Base-by-base conservation (phyloP, 2,797 vertebrate species). In the Chrysocyon brachyurus region DNA sequence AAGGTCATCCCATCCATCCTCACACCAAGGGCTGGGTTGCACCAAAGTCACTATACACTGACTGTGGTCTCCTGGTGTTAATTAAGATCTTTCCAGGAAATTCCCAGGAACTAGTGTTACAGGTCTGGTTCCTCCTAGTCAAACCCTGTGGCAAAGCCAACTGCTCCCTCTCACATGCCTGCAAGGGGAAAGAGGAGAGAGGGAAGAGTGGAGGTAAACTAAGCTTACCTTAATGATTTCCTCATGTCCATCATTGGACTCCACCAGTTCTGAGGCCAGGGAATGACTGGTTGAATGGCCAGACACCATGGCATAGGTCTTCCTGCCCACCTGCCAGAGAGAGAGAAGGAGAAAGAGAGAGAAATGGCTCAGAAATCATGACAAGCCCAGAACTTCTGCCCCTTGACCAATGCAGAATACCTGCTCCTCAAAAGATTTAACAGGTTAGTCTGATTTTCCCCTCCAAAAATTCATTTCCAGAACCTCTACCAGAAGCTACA, bases 211-310 rank as follows among this genome's bases (percentile, higher is more conserved):
- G 19, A 24, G 7, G 49, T 5, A 21, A 11, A 26, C 12, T 5
- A 2, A 59, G 2, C 31, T 94, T 94, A 99, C 99, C 99, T 99
- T 99, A 96, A 99, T 99, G 93, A 99, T 99, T 94, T 99, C 99
- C 83, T 99, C 99, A 0, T 99, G 99, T 5, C 99, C 99, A 0
- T 99, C 99, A 0, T 97, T 98, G 40, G 99, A 99, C 87, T 99
- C 99, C 97, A 99, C 95, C 12, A 99, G 98, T 49, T 99, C 99
- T 0, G 99, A 99, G 77, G 98, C 99, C 97, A 99, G 87, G 14
- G 98, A 91, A 26, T 98, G 98, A 52, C 99, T 98, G 3, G 95
- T 93, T 1, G 99, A 98, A 79, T 98, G 99, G 68, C 98, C 97
- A 33, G 99, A 98, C 92, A 99, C 99, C 98, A 99, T 98, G 0